These are phyloP conservation scores for Peribatodes rhomboidaria DNA, from an alignment of 2,888 invertebrate species.

Conservation along the genomic window DNA sequence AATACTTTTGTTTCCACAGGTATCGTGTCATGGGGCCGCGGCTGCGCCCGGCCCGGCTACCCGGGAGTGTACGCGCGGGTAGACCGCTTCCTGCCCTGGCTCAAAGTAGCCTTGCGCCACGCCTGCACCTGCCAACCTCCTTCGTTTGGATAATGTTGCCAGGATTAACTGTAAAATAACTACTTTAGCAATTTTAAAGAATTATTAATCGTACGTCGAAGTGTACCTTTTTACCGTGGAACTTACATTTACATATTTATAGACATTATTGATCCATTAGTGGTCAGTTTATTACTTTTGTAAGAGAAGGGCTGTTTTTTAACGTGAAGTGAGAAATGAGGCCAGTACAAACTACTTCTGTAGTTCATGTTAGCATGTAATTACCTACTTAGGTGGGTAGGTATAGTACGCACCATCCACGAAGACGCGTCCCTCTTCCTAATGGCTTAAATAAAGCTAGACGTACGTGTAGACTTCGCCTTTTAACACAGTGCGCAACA, in stretches of 20 bases:
- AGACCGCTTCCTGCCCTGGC: constrained; percentile 77
- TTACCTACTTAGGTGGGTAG: not conserved
- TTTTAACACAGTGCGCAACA: no score
- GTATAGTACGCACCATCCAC: no score
- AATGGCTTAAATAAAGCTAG: no score
- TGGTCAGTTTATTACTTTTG: constrained; percentile 3
- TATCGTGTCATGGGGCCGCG: constrained; percentile 92
- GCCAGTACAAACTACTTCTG: constrained; percentile 23
- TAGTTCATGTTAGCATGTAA: constrained; percentile 10
- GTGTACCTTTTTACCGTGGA: no score
- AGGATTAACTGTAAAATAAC: not conserved
- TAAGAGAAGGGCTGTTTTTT: constrained; percentile 9
- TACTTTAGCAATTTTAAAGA: not conserved
- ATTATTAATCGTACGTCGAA: not conserved
- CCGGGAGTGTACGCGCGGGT: constrained; percentile 82
- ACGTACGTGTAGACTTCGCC: no score
- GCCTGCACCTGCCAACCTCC: constrained; percentile 78
- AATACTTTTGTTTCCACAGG: constrained; percentile 73
- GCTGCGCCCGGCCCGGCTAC: constrained; percentile 89
- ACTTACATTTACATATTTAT: no score
- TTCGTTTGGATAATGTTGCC: constrained; percentile 32
- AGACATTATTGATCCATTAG: not conserved
- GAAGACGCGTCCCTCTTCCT: no score
- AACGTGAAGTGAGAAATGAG: constrained; percentile 1
- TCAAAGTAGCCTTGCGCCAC: constrained; percentile 74